A percentile compares a stretch with the other conserved stretches of the same genome.
Evolutionary conservation across 2,888 invertebrate species (phyloP).

Genomic region (Alitta virens): DNA sequence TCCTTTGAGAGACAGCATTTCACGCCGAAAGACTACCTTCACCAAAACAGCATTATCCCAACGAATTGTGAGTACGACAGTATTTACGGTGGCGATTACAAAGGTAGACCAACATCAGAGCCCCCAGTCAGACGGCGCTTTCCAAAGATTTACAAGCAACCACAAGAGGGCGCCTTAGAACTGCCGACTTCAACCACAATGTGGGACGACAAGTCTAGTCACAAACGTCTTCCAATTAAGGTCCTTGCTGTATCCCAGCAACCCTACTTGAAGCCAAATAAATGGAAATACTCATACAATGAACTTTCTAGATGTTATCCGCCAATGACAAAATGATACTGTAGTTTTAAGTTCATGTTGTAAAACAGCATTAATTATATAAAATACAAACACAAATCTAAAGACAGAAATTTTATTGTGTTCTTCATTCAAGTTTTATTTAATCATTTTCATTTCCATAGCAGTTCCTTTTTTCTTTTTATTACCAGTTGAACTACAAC

Average conservation of each 20-base stretch:
- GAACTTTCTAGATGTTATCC: slow-evolving; percentile 44
- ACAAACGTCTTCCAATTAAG: slow-evolving; percentile 35
- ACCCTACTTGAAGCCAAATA: slow-evolving; percentile 43
- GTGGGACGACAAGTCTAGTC: slow-evolving; percentile 28
- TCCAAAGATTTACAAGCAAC: slow-evolving; percentile 32
- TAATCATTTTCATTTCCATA: not conserved
- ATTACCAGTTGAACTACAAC: no score
- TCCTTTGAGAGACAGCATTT: slow-evolving; percentile 37
- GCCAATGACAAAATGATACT: not conserved
- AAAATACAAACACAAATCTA: not conserved
- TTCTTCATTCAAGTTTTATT: not conserved
- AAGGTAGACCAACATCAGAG: slow-evolving; percentile 30
- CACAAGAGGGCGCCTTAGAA: slow-evolving; percentile 28
- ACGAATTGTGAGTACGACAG: slow-evolving; percentile 35
- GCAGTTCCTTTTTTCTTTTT: no score
- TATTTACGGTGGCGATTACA: slow-evolving; percentile 36
- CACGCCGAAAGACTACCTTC: slow-evolving; percentile 39
- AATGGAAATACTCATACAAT: slow-evolving; percentile 48
- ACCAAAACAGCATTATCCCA: slow-evolving; percentile 33
- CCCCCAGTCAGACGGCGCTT: slow-evolving; percentile 38
- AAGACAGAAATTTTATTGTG: not conserved
- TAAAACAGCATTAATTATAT: no score
- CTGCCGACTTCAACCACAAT: slow-evolving; percentile 37
- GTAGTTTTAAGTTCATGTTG: not conserved
- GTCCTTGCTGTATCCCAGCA: slow-evolving; percentile 46